Base-by-base conservation (phyloP, 2,797 vertebrate genomes). In the Chrysocyon brachyurus region DNA sequence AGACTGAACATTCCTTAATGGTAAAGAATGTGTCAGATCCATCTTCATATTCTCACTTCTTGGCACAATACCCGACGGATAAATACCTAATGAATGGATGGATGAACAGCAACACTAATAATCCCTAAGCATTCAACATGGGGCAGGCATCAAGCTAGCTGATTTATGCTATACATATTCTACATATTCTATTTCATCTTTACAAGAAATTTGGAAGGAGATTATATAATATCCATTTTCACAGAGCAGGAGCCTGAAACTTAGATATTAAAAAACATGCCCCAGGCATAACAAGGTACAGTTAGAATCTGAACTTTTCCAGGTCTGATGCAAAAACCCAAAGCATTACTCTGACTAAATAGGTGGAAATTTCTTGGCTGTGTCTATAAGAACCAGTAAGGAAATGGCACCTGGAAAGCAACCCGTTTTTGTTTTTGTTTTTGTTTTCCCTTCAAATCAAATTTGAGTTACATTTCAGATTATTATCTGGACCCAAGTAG, bases 391-490 rank as follows among this genome's bases (percentile, higher is more conserved):
- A 93, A 82, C 7, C 3, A 40, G 36, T 56, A 36, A 56, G 40
- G 17, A 85, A 85, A 91, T 24, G 24, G 49, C 4, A 91, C 86
- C 79, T 57, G 56, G 78, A 49, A n/a, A 91, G 26, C 12, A 72
- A 40, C 0, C 0, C 14, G 49, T 26, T 21, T 15, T 24, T 66
- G 85, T 28, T 28, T 26, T 31, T 57, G 92, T 93, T 22, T 12
- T 26, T 26, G n/a, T 46, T n/a, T 22, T 2, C 9, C 40, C 91
- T 93, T 73, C 26, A 92, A 66, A 73, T 87, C 14, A 68, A 14
- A 92, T 14, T 40, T 46, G 22, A 86, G 63, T 49, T 90, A 40
- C 7, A 89, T 82, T 96, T 49, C 63, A 95, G 75, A 79, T 93
- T 63, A 78, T 9, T 77, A 14, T 64, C 68, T 64, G 15, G 26